Evolutionary conservation across 2,797 vertebrate genomes (phyloP), one percentile per base, ranked within the genome.

Genomic region (Urocyon cinereoargenteus): DNA sequence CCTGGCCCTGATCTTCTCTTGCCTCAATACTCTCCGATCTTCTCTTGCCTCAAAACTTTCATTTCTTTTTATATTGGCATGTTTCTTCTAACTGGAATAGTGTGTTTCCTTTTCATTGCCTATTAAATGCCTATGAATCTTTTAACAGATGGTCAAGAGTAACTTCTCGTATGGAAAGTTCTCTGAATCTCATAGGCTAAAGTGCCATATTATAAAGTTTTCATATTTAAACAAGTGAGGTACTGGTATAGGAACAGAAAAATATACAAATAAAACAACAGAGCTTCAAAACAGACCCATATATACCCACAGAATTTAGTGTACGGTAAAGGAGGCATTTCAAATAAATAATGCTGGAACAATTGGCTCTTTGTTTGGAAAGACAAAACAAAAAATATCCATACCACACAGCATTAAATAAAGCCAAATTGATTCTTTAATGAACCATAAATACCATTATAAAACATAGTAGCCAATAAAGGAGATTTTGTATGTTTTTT

Each of bases 61-160:
- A 93, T 9, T 84, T 0, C 24, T 78, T 26, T 84, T 12, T 73
- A 5, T 51, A 79, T 28, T 12, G 18, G 12, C 8, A 36, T 26
- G 26, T 53, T 81, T 79, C 64, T 78, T 87, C 12, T 84, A 87
- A 79, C 18, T 85, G 26, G 22, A 94, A 95, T 31, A 21, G 9
- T 16, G 18, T 83, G 10, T 90, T 83, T 85, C 6, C 2, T 51
- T 93, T 87, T 85, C 19, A 88, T 51, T 88, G 19, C 13, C 11
- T 84, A 22, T 55, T 34, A 19, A 73, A 78, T 93, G 16, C 5
- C 3, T 75, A 59, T 49, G 6, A 22, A 81, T 77, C 19, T 86
- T 95, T 87, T 75, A 84, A 70, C 12, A 90, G 5, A n/a, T 85
- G 16, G 36, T 83, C n/a, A 90, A 96, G 64, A 85, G 49, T 85